Conservation (phyloP, 2,113 vertebrate genomes). For the Notothenia rossii region DNA sequence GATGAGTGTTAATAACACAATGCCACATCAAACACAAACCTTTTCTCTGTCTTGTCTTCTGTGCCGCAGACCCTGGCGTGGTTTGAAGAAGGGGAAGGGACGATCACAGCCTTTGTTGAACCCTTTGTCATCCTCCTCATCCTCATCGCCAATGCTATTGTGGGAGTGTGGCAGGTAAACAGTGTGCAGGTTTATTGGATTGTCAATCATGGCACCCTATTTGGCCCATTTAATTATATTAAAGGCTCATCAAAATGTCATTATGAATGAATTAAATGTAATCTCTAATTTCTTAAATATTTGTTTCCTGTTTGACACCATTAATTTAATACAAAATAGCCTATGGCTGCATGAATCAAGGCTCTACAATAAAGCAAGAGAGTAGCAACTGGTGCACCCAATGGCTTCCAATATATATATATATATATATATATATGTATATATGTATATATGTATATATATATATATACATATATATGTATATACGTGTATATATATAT, state of each 20-base stretch:
- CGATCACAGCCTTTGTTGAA: slow-evolving; percentile 87
- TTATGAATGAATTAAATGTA: not conserved
- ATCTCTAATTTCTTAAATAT: not conserved
- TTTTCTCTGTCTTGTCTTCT: slow-evolving; percentile 13
- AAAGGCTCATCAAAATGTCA: not conserved
- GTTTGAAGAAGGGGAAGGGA: slow-evolving; percentile 87
- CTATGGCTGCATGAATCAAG: not conserved
- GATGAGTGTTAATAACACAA: not conserved
- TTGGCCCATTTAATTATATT: not conserved
- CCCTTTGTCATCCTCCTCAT: slow-evolving; percentile 89
- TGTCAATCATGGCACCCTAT: not conserved
- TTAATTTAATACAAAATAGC: not conserved
- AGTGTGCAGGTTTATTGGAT: not conserved
- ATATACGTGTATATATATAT: too few relatives aligned
- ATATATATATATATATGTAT: too few relatives aligned
- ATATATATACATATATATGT: too few relatives aligned
- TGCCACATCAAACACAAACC: not conserved
- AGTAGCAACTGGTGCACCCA: too few relatives aligned
- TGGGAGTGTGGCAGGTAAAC: slow-evolving; percentile 87
- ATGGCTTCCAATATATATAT: too few relatives aligned
- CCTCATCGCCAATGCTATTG: slow-evolving; percentile 87
- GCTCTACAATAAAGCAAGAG: too few relatives aligned
- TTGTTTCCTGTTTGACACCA: not conserved
- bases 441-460: too few relatives aligned
- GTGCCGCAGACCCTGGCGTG: slow-evolving; percentile 82